Base-by-base conservation (phyloP, 1,140 invertebrate genomes). In the Tribolium castaneum region DNA sequence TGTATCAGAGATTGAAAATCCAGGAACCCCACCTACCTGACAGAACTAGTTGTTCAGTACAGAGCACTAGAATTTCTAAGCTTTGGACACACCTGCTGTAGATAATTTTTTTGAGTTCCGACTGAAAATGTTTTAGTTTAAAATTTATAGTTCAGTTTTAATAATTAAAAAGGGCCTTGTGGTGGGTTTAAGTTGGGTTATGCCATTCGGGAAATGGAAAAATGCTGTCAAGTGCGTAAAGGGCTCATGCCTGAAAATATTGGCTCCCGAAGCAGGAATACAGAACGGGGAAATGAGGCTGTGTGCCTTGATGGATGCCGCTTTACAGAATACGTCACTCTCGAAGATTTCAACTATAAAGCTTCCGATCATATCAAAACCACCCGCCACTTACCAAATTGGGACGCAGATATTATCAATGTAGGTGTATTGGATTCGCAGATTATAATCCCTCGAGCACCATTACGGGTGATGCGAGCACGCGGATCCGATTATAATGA, bases 281-380 rank as follows among this genome's bases (percentile, higher is more conserved):
- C 70, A 52, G 50, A 73, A 19, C 45, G 22, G 52, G 71, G 71
- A 73, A 73, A 73, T 73, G 49, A 73, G 49, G 52, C 45, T 73
- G 71, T 73, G 49, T 52, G 50, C 49, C 49, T 30, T 73, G 71
- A 73, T 73, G 71, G 71, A 73, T 73, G 49, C 71, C 71, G 49
- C 52, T 73, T 52, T 73, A 73, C 45, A 73, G 52, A 73, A 73
- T 73, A 73, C 52, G 52, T 72, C 39, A 51, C 39, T 52, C 71
- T 54, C 45, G 49, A 54, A 52, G 71, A 50, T 73, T 73, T 73
- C 71, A 73, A 73, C 49, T 73, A 73, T 73, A 73, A 73, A 73
- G 71, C 71, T 54, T 73, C 71, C 59, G 71, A 73, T 73, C 49
- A 73, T 52, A 73, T 73, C 71, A 73, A 73, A 72, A 73, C 71